phyloP scores from a whole-genome alignment of 2,888 invertebrate species.

The Globia sparganii region DNA sequence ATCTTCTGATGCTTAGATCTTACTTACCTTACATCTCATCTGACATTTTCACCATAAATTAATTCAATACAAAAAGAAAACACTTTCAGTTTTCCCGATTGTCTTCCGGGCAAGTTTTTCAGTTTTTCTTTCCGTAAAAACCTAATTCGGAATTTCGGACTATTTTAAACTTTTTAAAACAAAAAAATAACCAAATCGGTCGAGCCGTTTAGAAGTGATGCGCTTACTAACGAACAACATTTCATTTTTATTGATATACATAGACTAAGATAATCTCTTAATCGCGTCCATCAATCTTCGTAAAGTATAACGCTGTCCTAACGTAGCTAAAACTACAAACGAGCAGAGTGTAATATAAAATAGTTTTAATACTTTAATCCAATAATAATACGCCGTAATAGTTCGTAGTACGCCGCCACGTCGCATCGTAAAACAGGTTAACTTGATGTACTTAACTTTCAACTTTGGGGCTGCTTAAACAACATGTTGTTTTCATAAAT shows the following conservation, averaged over 20 bases:
- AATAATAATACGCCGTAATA: constrained; percentile 43
- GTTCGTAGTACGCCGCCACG: constrained; percentile 38
- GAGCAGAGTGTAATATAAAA: constrained; percentile 14
- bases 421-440: constrained; percentile 42
- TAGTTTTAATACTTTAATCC: constrained; percentile 51
- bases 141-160: not conserved
- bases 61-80: too few species aligned
- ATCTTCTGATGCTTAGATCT: not conserved
- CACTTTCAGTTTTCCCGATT: not conserved
- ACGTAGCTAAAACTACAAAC: constrained; percentile 18
- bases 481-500: constrained; percentile 39
- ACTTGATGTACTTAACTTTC: constrained; percentile 49
- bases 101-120: not conserved
- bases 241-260: not conserved
- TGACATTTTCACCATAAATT: too few species aligned
- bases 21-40: not conserved
- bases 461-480: constrained; percentile 40
- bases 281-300: constrained; percentile 38
- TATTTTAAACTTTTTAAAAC: not conserved
- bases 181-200: not conserved
- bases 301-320: not conserved
- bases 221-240: not conserved
- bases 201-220: not conserved
- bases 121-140: not conserved
- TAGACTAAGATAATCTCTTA: constrained; percentile 16